Evolutionary conservation across 2,888 invertebrate genomes (phyloP).

Genomic region (Polydrusus pterygomalis): DNA sequence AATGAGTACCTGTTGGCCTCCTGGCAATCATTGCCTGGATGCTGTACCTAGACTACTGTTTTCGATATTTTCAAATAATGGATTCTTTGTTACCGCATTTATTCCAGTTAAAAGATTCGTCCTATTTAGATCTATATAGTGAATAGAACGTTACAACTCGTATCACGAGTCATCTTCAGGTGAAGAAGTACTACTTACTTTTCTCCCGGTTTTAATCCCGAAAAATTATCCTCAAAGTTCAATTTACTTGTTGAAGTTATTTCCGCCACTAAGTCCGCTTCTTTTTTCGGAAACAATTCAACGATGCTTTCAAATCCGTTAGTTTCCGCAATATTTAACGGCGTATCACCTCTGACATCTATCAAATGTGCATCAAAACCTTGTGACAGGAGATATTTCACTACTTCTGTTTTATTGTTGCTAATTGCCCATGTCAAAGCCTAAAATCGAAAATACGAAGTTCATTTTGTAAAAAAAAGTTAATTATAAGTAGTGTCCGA

Average conservation of each 20-base stretch:
- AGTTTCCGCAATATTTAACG: conserved; percentile 74
- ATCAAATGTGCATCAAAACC: conserved; percentile 74
- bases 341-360: conserved; percentile 74
- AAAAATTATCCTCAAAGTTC: conserved; percentile 61
- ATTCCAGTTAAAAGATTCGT: too few relatives aligned
- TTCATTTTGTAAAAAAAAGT: too few relatives aligned
- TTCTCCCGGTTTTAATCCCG: conserved; percentile 53
- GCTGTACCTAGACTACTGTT: too few relatives aligned
- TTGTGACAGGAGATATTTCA: conserved; percentile 74
- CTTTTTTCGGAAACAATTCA: conserved; percentile 71
- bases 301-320: conserved; percentile 74
- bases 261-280: conserved; percentile 62
- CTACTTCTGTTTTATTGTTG: conserved; percentile 74
- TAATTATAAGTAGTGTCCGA: too few relatives aligned
- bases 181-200: conserved; percentile 50
- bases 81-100: too few relatives aligned
- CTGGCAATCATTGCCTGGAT: too few relatives aligned
- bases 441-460: conserved; percentile 70
- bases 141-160: too few relatives aligned
- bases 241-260: conserved; percentile 46
- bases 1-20: too few relatives aligned
- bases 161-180: too few relatives aligned
- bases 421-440: conserved; percentile 79
- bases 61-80: too few relatives aligned
- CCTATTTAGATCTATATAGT: too few relatives aligned